A percentile compares a stretch with the other conserved stretches of the same genome.
phyloP scores from a whole-genome alignment of 2,888 invertebrate species.

The Thysanoteuthis rhombus region DNA sequence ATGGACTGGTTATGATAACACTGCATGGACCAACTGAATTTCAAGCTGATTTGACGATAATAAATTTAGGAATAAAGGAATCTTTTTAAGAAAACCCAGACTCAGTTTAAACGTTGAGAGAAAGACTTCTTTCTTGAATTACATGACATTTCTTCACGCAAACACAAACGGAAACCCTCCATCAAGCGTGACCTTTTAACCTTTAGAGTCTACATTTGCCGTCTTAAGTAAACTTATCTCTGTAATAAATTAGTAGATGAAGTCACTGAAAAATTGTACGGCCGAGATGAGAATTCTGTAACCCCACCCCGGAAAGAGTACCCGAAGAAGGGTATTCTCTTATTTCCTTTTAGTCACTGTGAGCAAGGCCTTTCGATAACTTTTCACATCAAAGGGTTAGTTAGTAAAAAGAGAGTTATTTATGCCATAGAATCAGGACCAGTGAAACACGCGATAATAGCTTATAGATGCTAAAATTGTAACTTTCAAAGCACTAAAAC shows the following conservation, averaged over 20 bases:
- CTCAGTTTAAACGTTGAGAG: not conserved
- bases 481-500: too few species aligned
- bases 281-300: not conserved
- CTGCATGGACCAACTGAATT: too few species aligned
- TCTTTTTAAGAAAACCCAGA: not conserved
- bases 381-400: too few species aligned
- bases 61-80: not conserved
- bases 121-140: not conserved
- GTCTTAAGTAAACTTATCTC: not conserved
- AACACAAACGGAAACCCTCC: not conserved
- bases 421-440: too few species aligned
- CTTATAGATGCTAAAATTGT: too few species aligned
- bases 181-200: not conserved
- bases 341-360: too few species aligned
- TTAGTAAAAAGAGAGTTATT: too few species aligned
- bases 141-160: not conserved
- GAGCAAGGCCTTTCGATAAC: too few species aligned
- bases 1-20: too few species aligned
- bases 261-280: not conserved
- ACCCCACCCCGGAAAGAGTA: not conserved
- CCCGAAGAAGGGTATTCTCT: not conserved
- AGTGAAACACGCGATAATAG: too few species aligned
- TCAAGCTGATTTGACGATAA: too few species aligned
- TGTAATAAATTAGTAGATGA: not conserved
- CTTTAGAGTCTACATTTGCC: not conserved